Conservation (phyloP, 2,888 invertebrate genomes). For the Sinotaia quadrata region DNA sequence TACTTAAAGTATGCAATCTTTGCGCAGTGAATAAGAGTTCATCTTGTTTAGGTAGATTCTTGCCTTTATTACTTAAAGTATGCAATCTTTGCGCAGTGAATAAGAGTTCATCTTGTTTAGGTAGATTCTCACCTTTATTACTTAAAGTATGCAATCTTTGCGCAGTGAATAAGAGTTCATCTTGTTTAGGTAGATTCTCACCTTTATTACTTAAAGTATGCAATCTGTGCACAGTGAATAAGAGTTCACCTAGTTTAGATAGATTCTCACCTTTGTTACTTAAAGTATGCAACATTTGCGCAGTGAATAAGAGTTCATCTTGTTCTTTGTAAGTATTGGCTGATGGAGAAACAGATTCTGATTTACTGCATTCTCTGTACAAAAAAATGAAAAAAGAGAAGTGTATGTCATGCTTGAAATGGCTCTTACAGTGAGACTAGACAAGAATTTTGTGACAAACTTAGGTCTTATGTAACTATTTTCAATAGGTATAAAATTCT, state of each 20-base stretch:
- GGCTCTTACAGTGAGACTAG: background rate
- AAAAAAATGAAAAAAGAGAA: background rate
- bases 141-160: constrained; percentile 17
- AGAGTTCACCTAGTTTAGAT: constrained; percentile 11
- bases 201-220: constrained; percentile 8
- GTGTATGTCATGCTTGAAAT: background rate
- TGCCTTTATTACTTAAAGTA: constrained; percentile 3
- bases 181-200: background rate
- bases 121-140: background rate
- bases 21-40: too few species aligned
- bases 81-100: constrained; percentile 17
- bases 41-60: too few species aligned
- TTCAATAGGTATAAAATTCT: too few species aligned
- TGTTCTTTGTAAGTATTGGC: background rate
- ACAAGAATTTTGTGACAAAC: too few species aligned
- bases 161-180: constrained; percentile 11
- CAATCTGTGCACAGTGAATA: constrained; percentile 15
- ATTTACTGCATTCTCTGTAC: background rate
- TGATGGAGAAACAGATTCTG: background rate
- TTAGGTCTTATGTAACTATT: too few species aligned
- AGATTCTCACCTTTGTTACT: background rate
- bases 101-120: constrained; percentile 12
- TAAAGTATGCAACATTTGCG: constrained; percentile 22
- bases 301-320: constrained; percentile 11
- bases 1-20: too few species aligned